Conservation (phyloP, 2,888 invertebrate species). For the Hydraecia micacea region DNA sequence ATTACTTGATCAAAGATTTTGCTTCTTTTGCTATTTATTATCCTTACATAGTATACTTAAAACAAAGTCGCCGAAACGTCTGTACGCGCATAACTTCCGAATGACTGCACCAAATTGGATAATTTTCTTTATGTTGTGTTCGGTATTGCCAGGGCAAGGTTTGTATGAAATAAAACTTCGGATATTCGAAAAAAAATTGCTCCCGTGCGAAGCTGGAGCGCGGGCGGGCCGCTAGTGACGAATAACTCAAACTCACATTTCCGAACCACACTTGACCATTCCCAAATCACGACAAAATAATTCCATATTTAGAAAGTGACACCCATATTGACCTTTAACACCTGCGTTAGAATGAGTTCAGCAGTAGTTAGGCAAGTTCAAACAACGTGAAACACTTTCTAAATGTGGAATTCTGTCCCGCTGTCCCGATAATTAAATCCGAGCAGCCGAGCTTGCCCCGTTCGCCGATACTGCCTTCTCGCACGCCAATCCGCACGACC, state of each 20-base stretch:
- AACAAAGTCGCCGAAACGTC: no score
- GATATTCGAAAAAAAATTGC: no score
- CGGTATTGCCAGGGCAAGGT: no score
- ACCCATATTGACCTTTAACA: slow-evolving; percentile 38
- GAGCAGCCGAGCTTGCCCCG: slow-evolving; percentile 62
- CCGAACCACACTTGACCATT: not conserved
- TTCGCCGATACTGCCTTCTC: slow-evolving; percentile 64
- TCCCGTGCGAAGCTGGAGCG: no score
- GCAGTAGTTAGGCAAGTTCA: slow-evolving; percentile 19
- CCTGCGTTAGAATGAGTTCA: slow-evolving; percentile 29
- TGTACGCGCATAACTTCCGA: no score
- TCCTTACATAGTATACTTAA: no score
- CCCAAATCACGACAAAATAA: not conserved
- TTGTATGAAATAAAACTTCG: no score
- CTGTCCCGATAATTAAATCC: slow-evolving; percentile 73
- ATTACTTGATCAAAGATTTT: not conserved
- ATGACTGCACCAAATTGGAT: no score
- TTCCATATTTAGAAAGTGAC: slow-evolving; percentile 33
- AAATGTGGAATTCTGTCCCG: slow-evolving; percentile 67
- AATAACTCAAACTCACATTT: not conserved
- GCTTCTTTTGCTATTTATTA: not conserved
- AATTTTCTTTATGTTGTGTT: no score
- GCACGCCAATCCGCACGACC: slow-evolving; percentile 74
- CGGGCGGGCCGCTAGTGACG: no score
- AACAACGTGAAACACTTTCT: slow-evolving; percentile 66